A percentile compares a stretch with the other conserved stretches of the same genome.
Evolutionary conservation across 2,888 invertebrate species (phyloP).

Genomic region (Halictus ligatus): DNA sequence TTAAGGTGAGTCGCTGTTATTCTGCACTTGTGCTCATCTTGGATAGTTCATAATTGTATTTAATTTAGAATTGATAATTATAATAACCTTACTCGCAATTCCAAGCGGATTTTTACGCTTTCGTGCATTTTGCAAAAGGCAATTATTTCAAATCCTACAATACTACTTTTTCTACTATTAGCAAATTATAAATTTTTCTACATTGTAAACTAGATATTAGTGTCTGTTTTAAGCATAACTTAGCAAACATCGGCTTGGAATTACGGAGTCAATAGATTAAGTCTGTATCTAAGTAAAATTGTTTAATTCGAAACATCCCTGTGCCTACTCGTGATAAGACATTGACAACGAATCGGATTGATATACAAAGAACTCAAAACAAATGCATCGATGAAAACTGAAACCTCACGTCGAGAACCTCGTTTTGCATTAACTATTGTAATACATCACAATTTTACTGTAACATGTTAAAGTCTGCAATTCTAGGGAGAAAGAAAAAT

Average conservation of each 20-base stretch:
- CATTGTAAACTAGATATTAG: too few relatives aligned
- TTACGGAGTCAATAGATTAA: not conserved
- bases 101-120: not conserved
- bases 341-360: not conserved
- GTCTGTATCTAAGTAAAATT: not conserved
- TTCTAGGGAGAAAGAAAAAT: not conserved
- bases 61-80: not conserved
- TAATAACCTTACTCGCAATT: not conserved
- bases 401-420: constrained; percentile 27
- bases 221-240: not conserved
- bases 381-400: not conserved
- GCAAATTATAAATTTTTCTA: too few relatives aligned
- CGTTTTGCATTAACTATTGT: not conserved
- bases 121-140: too few relatives aligned
- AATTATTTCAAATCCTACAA: not conserved
- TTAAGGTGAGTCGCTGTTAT: constrained; percentile 89
- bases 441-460: too few relatives aligned
- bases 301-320: not conserved
- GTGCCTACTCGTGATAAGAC: not conserved
- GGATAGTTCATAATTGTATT: not conserved
- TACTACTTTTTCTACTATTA: too few relatives aligned
- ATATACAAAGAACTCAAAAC: not conserved
- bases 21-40: not conserved
- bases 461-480: not conserved
- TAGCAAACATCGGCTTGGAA: not conserved